Percentiles rank a stretch among this genome's conserved stretches.
phyloP scores from a whole-genome alignment of 2,797 vertebrate species.

The Periophthalmus magnuspinnatus region DNA sequence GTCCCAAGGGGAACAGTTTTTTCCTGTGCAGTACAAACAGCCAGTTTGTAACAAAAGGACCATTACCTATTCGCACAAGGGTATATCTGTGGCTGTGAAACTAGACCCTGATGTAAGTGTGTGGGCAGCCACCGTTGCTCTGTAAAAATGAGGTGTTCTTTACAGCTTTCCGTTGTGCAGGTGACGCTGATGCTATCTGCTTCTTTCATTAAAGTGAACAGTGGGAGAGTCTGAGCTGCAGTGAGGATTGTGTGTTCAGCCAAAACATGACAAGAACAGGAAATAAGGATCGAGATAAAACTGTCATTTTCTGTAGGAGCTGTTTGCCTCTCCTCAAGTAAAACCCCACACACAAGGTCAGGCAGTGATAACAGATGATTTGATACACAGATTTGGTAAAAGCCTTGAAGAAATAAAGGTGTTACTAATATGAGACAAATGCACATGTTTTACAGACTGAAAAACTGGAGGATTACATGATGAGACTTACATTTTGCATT shows the following conservation, averaged over 20 bases:
- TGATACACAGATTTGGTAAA: neutral
- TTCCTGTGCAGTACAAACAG: too few species aligned
- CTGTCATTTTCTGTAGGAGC: neutral
- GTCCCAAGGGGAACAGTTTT: too few species aligned
- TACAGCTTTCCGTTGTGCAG: slow-evolving; percentile 22
- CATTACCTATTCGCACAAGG: neutral
- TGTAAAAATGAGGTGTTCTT: neutral
- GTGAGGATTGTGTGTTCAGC: slow-evolving; percentile 2
- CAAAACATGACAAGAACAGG: neutral
- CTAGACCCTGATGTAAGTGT: neutral
- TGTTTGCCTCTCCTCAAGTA: neutral
- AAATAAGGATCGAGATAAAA: slow-evolving; percentile 1
- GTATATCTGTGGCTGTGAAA: neutral
- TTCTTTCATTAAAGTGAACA: slow-evolving; percentile 55
- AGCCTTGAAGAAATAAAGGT: slow-evolving; percentile 1
- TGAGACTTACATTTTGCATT: neutral
- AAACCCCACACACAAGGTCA: neutral
- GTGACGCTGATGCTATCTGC: slow-evolving; percentile 17
- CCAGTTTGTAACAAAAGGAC: neutral
- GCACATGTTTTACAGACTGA: neutral
- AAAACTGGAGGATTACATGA: neutral
- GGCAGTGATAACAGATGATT: neutral
- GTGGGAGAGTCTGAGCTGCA: slow-evolving; percentile 34
- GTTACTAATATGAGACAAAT: neutral
- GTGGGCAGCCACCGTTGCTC: neutral